phyloP scores from a whole-genome alignment of 2,797 vertebrate species.

The Myotis myotis region DNA sequence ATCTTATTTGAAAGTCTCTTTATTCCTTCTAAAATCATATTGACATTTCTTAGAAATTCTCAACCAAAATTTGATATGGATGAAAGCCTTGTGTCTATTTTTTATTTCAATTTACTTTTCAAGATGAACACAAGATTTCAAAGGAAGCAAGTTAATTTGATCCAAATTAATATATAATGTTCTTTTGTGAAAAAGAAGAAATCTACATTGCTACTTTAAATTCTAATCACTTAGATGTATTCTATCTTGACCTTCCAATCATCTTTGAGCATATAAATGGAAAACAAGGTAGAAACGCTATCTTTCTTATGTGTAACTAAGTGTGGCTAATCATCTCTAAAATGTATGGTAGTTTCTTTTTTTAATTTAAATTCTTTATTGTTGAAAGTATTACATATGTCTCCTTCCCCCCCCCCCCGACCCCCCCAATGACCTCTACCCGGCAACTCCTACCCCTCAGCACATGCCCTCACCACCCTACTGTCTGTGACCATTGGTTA shows the following conservation, averaged over 20 bases:
- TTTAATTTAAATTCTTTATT: too few relatives aligned
- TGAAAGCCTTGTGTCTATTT: neutral
- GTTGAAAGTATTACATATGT: too few relatives aligned
- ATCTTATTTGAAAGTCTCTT: neutral
- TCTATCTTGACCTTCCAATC: neutral
- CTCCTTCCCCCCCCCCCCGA: too few relatives aligned
- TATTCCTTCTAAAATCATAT: neutral
- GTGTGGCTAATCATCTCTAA: neutral
- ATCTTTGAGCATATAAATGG: neutral
- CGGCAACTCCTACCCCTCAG: too few relatives aligned
- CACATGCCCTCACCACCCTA: too few relatives aligned
- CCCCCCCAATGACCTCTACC: too few relatives aligned
- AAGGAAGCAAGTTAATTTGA: conserved; percentile 5
- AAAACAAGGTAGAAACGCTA: neutral
- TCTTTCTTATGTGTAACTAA: neutral
- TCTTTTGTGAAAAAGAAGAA: neutral
- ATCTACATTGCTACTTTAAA: neutral
- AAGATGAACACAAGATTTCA: neutral
- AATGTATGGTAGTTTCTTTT: neutral
- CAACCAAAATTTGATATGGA: neutral
- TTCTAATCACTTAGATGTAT: neutral
- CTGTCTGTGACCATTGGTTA: too few relatives aligned
- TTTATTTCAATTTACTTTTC: neutral
- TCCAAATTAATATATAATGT: neutral
- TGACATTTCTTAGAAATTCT: neutral